Evolutionary conservation across 23 tunicate genomes (phyloP).

Genomic region (Trididemnum clinides): DNA sequence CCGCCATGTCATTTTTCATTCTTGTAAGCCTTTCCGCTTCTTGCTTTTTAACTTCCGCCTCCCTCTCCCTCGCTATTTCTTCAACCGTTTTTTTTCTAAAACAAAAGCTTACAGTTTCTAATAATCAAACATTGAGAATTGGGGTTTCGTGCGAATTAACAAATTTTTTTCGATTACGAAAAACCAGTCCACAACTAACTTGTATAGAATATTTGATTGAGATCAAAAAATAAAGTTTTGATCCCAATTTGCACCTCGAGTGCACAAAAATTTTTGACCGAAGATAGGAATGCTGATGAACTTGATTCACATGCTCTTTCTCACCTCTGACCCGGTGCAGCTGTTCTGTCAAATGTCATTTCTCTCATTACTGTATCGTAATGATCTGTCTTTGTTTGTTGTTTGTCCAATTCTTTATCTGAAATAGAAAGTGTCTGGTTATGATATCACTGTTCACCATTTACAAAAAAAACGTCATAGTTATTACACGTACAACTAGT

Average conservation of each 20-base stretch:
- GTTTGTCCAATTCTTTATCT: conserved; percentile 56
- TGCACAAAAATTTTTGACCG: too few species aligned
- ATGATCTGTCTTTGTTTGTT: conserved; percentile 37
- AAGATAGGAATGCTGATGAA: too few species aligned
- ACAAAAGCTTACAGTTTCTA: too few species aligned
- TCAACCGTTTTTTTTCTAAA: conserved; percentile 56
- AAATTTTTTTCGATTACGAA: neutral
- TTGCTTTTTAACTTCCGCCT: conserved; percentile 32
- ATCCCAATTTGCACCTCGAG: too few species aligned
- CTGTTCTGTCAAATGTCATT: conserved; percentile 78
- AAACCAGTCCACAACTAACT: too few species aligned
- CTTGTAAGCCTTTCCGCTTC: conserved; percentile 59
- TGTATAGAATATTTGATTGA: too few species aligned
- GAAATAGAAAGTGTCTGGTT: neutral
- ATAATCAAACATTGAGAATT: too few species aligned
- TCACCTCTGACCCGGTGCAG: conserved; percentile 71
- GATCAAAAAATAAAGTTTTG: too few species aligned
- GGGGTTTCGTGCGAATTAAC: too few species aligned
- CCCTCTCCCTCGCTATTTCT: conserved; percentile 50
- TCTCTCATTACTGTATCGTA: conserved; percentile 67
- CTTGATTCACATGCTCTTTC: too few species aligned
- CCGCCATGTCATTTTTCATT: conserved; percentile 39
- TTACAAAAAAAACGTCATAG: too few species aligned
- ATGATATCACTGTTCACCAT: neutral
- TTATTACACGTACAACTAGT: too few species aligned